Evolutionary conservation across 2,113 vertebrate genomes (phyloP), one percentile per base, ranked within the genome.

Genomic region (Nesoenas mayeri): DNA sequence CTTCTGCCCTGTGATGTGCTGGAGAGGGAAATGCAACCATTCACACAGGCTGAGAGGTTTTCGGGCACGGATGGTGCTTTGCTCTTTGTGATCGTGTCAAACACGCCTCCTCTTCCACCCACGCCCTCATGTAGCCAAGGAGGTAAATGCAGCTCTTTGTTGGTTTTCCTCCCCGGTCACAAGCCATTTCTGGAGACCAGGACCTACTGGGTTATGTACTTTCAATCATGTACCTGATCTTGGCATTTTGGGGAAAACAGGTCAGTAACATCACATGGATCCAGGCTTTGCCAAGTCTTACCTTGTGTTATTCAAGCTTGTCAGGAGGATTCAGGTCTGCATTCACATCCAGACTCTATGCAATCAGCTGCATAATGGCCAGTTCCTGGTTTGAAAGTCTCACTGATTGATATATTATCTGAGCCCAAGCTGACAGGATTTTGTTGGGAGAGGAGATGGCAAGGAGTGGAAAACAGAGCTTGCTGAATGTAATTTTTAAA

Each of bases 21-120:
- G 64, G 13, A 90, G 47, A 61, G 38, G 9, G 42, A 86, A 36
- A 1, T 2, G 1, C 38, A 78, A n/a, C 24, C 0, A 0, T 8
- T 58, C 56, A 7, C 0, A 2, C 17, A 62, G 54, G 38, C 31
- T 66, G 47, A 19, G 42, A 32, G 0, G 2, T 13, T 60, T 62
- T 57, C 0, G 0, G 47, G 60, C 40, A 66, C 28, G 19, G 42
- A 38, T 28, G 22, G 51, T 5, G 6, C 31, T 70, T 53, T 29
- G 36, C 32, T 78, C 17, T 36, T 58, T 79, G 42, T 24, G 74
- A 14, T 10, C 9, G 1, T 38, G 20, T 44, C 83, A 48, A 32
- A 60, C 64, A 42, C 57, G 36, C 29, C 61, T 91, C 2, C 3
- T 79, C 38, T 51, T 21, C 67, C 5, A 0, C 32, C 50, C 25